These are phyloP conservation scores for Agapornis canus DNA, from an alignment of 2,797 vertebrate species.

Conservation along the genomic window DNA sequence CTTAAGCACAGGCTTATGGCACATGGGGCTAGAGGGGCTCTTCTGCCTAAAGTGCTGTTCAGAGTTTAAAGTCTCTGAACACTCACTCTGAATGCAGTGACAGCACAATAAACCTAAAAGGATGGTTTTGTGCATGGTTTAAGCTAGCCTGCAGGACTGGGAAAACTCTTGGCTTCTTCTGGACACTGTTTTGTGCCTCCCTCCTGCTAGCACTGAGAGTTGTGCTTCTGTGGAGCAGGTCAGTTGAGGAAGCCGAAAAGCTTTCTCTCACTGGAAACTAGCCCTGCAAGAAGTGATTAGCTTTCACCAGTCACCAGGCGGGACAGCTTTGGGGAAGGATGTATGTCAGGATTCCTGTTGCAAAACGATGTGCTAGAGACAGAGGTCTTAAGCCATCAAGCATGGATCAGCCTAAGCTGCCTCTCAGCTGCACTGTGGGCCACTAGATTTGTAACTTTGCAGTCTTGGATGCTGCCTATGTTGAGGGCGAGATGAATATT, in stretches of 20 bases:
- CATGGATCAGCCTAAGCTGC: neutral
- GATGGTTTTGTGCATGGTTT: neutral
- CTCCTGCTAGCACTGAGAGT: neutral
- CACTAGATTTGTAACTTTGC: neutral
- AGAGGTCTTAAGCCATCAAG: neutral
- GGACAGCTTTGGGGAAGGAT: neutral
- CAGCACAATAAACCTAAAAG: neutral
- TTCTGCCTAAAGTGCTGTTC: neutral
- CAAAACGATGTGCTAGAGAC: neutral
- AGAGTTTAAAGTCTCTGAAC: neutral
- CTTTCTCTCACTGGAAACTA: neutral
- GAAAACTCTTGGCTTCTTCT: neutral
- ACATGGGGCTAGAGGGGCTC: fast-evolving
- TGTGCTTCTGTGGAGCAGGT: neutral
- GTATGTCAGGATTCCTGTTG: neutral
- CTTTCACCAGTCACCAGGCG: neutral
- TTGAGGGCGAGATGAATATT: neutral
- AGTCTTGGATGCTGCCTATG: neutral
- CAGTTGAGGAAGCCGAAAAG: neutral
- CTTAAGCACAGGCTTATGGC: neutral
- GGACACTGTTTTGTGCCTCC: neutral
- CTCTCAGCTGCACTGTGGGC: fast-evolving
- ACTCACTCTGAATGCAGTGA: neutral
- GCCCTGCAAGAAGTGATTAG: neutral
- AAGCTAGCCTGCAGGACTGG: neutral